Conservation (phyloP, 1,140 invertebrate genomes). For the silkworm (Bombyx mori) region DNA sequence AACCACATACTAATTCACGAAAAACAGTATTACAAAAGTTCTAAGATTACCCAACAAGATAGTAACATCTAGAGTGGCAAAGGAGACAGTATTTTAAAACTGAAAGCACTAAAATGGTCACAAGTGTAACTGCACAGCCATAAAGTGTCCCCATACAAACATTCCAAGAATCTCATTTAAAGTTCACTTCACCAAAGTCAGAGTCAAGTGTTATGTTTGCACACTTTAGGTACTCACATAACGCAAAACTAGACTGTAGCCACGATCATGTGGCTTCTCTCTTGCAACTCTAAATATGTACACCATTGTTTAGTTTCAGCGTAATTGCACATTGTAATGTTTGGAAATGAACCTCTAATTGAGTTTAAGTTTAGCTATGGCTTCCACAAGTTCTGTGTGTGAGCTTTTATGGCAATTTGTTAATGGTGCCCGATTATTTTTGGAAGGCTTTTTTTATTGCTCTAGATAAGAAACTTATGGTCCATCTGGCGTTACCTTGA, state of each 20-base stretch:
- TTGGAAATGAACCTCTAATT: conserved; percentile 1
- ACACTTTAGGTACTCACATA: conserved; percentile 18
- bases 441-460: too few species aligned
- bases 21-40: too few species aligned
- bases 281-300: conserved; percentile 1
- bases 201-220: conserved; percentile 11
- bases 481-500: too few species aligned
- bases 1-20: too few species aligned
- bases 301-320: not conserved
- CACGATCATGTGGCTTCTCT: conserved; percentile 2
- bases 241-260: conserved; percentile 12
- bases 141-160: conserved; percentile 32
- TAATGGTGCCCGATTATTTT: too few species aligned
- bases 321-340: conserved; percentile 7
- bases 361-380: not conserved
- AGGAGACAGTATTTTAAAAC: too few species aligned
- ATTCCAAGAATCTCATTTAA: conserved; percentile 35
- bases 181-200: conserved; percentile 36
- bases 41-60: too few species aligned
- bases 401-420: too few species aligned
- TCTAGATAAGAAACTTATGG: too few species aligned
- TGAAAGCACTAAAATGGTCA: not conserved
- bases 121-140: conserved; percentile 17
- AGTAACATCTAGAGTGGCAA: too few species aligned
- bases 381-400: not conserved